Evolutionary conservation across 1,140 invertebrate genomes (phyloP).

Genomic region (Melipona quadrifasciata): DNA sequence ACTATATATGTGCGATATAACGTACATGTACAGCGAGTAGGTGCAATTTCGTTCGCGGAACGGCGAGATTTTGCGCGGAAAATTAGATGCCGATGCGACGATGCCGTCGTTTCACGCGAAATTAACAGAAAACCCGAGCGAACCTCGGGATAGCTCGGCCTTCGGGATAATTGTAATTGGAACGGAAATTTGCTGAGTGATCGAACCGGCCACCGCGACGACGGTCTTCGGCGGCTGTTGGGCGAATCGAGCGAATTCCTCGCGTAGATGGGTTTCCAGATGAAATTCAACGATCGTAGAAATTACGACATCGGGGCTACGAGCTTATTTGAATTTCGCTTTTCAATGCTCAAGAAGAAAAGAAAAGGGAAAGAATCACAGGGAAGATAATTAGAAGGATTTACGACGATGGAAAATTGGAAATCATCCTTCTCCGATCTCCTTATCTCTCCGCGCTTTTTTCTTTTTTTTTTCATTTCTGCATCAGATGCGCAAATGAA

Average conservation of each 20-base stretch:
- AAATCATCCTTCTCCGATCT: neutral
- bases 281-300: neutral
- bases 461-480: too few species aligned
- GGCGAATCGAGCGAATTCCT: neutral
- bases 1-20: too few species aligned
- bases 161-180: neutral
- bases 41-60: conserved; percentile 31
- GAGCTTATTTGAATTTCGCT: neutral
- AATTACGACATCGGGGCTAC: neutral
- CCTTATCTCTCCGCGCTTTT: neutral
- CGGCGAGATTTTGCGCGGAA: conserved; percentile 8
- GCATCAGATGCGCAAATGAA: neutral
- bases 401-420: neutral
- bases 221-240: neutral
- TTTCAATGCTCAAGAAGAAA: neutral
- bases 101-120: neutral
- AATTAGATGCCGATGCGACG: conserved; percentile 22
- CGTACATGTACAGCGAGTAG: neutral
- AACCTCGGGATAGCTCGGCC: neutral
- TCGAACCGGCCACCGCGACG: neutral
- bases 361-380: neutral
- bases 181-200: neutral
- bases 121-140: neutral
- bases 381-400: neutral
- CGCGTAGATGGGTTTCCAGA: neutral